Evolutionary conservation across 2,113 vertebrate species (phyloP).

Genomic region (Paramisgurnus dabryanus): DNA sequence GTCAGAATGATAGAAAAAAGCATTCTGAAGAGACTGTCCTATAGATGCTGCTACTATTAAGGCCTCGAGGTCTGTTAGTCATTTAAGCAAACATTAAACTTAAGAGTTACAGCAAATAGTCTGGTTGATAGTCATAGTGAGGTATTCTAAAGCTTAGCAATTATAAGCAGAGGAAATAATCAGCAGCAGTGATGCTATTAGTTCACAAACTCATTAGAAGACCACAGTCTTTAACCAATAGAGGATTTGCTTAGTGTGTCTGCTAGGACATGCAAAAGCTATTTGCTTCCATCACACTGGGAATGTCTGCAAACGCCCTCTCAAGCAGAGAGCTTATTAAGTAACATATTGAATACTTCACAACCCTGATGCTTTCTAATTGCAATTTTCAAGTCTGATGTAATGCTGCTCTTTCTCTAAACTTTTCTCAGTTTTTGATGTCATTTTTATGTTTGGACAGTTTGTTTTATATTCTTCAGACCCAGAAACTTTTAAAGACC

Average conservation of each 20-base stretch:
- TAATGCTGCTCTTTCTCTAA: too few species aligned
- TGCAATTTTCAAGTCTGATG: background rate
- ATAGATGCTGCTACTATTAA: too few species aligned
- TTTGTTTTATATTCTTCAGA: too few species aligned
- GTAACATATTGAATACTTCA: too few species aligned
- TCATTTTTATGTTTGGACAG: too few species aligned
- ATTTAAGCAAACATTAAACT: background rate
- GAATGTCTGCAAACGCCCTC: background rate
- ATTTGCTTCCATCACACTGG: background rate
- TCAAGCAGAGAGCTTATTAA: background rate
- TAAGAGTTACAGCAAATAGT: background rate
- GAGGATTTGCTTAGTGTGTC: conserved; percentile 1
- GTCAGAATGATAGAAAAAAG: too few species aligned
- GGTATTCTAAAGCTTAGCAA: background rate
- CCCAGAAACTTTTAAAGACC: too few species aligned
- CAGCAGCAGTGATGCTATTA: background rate
- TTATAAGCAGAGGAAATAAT: background rate
- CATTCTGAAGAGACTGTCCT: too few species aligned
- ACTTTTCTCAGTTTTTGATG: too few species aligned
- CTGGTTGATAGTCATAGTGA: background rate
- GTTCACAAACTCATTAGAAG: conserved; percentile 4
- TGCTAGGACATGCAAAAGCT: background rate
- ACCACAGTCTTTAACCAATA: background rate
- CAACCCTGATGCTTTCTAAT: background rate
- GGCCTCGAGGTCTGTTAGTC: background rate